These are phyloP conservation scores for Neoarius graeffei DNA, from an alignment of 2,113 vertebrate genomes.

Conservation along the genomic window DNA sequence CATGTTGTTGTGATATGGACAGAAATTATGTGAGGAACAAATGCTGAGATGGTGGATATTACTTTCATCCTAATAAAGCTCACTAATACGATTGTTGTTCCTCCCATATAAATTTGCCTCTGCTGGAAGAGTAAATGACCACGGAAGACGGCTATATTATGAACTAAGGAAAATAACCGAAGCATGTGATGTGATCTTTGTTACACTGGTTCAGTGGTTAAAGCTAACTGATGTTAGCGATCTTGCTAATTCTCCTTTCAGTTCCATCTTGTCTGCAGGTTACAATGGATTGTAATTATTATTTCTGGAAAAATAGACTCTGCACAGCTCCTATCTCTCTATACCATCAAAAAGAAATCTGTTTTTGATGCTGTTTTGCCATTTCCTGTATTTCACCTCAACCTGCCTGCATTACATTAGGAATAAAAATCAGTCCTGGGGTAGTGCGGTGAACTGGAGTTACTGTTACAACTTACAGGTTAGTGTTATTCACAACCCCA, in stretches of 20 bases:
- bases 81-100: background rate
- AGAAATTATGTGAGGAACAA: constrained; percentile 22
- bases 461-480: background rate
- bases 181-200: background rate
- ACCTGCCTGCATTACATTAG: background rate
- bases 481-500: no score
- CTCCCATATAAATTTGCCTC: background rate
- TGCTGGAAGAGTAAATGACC: background rate
- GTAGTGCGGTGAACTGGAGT: no score
- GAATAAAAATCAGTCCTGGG: background rate
- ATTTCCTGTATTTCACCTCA: background rate
- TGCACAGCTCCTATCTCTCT: background rate
- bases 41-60: background rate
- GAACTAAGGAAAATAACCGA: background rate
- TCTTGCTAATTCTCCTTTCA: background rate
- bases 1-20: constrained; percentile 10
- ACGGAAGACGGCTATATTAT: background rate
- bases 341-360: background rate
- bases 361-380: no score
- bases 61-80: constrained; percentile 26
- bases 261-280: background rate
- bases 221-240: background rate
- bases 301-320: background rate
- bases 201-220: background rate
- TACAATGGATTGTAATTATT: background rate